phyloP scores from a whole-genome alignment of 1,140 invertebrate genomes.

The Drosophila lacertosa region DNA sequence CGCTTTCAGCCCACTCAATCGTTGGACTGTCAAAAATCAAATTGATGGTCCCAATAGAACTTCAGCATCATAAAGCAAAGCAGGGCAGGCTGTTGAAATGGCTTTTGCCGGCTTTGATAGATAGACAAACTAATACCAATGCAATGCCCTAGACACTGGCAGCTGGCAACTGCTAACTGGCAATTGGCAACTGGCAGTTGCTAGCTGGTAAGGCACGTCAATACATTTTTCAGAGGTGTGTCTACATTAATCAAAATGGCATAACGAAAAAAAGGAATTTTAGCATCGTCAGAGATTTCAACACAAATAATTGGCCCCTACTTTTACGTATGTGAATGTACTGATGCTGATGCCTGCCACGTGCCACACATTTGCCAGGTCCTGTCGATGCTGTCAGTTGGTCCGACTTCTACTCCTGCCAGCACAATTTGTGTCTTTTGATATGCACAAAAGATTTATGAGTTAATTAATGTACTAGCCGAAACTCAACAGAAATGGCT shows the following conservation, averaged over 20 bases:
- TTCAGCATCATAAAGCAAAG: conserved; percentile 40
- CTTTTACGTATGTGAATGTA: conserved; percentile 7
- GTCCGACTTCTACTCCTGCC: conserved; percentile 4
- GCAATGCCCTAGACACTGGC: conserved; percentile 39
- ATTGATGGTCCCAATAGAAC: conserved; percentile 66
- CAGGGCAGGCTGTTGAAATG: conserved; percentile 61
- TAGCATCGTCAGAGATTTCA: conserved; percentile 41
- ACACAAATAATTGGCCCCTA: conserved; percentile 64
- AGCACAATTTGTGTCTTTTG: conserved; percentile 71
- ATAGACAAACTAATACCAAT: conserved; percentile 45
- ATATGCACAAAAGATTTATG: conserved; percentile 79
- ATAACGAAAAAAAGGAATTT: conserved; percentile 22
- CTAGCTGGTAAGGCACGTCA: conserved; percentile 48
- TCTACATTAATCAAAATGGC: conserved; percentile 70
- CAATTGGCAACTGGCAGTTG: conserved; percentile 45
- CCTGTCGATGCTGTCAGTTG: conserved; percentile 13
- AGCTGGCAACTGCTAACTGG: conserved; percentile 55
- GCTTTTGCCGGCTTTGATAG: conserved; percentile 64
- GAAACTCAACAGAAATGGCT: conserved; percentile 10
- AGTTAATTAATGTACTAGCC: conserved; percentile 72
- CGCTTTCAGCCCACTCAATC: conserved; percentile 1
- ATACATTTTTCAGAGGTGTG: conserved; percentile 61
- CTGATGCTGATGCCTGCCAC: conserved; percentile 19
- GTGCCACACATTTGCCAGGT: conserved; percentile 18
- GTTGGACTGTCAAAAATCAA: conserved; percentile 49